These are phyloP conservation scores for Erebia aethiops DNA, from an alignment of 2,888 invertebrate species.

Conservation along the genomic window DNA sequence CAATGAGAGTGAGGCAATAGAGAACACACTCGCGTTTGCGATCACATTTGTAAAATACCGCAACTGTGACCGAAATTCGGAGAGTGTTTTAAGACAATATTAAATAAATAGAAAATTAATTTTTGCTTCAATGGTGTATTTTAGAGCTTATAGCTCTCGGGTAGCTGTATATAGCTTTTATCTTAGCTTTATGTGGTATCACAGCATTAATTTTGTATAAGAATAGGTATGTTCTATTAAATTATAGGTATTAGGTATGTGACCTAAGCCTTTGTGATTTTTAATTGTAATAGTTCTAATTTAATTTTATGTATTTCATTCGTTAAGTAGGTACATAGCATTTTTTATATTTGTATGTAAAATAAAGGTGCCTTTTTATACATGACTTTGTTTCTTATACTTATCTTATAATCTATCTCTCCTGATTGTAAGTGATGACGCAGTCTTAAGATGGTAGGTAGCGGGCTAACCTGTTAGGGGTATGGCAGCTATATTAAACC, in stretches of 20 bases:
- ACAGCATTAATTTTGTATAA: constrained; percentile 30
- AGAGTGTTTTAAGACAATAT: not conserved
- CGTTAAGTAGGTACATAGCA: not conserved
- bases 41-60: too few species aligned
- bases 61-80: too few species aligned
- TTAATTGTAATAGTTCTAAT: constrained; percentile 22
- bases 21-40: too few species aligned
- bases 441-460: too few species aligned
- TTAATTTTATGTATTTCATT: constrained; percentile 9
- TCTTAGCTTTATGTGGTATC: constrained; percentile 31
- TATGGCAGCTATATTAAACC: too few species aligned
- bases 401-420: too few species aligned
- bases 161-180: constrained; percentile 44
- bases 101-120: constrained; percentile 17
- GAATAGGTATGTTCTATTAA: constrained; percentile 11
- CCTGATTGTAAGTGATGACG: too few species aligned
- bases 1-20: too few species aligned
- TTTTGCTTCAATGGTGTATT: constrained; percentile 22
- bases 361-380: constrained; percentile 34
- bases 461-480: too few species aligned
- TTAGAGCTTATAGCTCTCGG: constrained; percentile 39
- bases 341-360: constrained; percentile 14
- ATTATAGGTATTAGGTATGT: constrained; percentile 23
- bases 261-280: constrained; percentile 28
- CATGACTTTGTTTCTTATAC: constrained; percentile 14